Evolutionary conservation across 92 coral and sea anemone genomes (phyloP), one percentile per base, ranked within the genome.

Genomic region (Muricea muricata): DNA sequence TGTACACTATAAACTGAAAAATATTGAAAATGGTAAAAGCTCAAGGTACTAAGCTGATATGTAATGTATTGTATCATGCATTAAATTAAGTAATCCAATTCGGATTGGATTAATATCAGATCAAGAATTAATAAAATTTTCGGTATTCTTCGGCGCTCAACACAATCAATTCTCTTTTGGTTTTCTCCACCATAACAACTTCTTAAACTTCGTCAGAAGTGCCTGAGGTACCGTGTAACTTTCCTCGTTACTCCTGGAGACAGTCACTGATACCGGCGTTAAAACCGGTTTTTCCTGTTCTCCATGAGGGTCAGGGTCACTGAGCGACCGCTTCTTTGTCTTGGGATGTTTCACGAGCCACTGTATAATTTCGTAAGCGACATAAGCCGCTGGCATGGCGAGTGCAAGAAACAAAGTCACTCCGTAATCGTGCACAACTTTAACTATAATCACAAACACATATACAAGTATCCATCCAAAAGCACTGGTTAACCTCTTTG

Each of bases 401-500:
- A 78, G 25, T 20, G 58, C 26, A 18, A 78, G 55, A n/a, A 78
- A 56, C 20, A 78, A 6, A 3, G 83, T 78, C 18, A 78, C 83
- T 31, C 83, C 83, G 39, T 28, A 78, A 29, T 78, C 83, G n/a
- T 78, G 83, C 18, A 78, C 31, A 32, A 78, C 42, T 56, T 57
- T 57, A 21, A 78, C 34, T 6, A n/a, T 17, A 3, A 37, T 37
- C 5, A 65, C 13, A 3, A 56, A 56, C 24, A 55, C 1, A 26
- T 18, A 24, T 5, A 28, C 65, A 57, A 78, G 21, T 21, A 78
- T 26, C 71, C 69, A 57, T 4, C 83, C 71, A 0, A 76, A 54
- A 73, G 14, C 7, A 20, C n/a, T 46, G 40, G 57, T 25, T 26
- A 78, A 61, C 13, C 21, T 29, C 6, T 18, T n/a, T 2, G 32